phyloP scores from a whole-genome alignment of 2,888 invertebrate species.

The Drosophila diplacantha region DNA sequence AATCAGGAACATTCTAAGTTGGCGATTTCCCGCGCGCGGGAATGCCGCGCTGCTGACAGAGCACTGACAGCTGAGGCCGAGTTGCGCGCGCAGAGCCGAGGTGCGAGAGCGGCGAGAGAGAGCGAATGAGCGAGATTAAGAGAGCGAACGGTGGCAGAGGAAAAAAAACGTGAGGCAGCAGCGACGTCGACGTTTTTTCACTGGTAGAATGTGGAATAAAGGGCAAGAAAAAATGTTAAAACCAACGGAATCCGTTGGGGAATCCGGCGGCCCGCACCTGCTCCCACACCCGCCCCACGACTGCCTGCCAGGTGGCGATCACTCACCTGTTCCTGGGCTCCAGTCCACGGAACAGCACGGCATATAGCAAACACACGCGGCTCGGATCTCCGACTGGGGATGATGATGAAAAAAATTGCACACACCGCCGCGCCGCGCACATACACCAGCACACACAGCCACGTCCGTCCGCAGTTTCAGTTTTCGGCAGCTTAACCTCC shows the following conservation, averaged over 20 bases:
- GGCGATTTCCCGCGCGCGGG: constrained; percentile 76
- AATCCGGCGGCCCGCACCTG: constrained; percentile 15
- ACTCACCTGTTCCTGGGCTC: constrained; percentile 23
- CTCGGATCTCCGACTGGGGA: constrained; percentile 22
- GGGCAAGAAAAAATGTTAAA: constrained; percentile 29
- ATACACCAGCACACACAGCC: constrained; percentile 25
- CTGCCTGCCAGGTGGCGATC: constrained; percentile 11
- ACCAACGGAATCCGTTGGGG: constrained; percentile 36
- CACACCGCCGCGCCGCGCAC: constrained; percentile 37
- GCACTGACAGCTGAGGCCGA: constrained; percentile 62
- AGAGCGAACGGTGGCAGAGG: constrained; percentile 23
- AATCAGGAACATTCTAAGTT: constrained; percentile 62
- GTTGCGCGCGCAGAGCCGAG: constrained; percentile 53
- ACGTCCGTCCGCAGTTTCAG: constrained; percentile 23
- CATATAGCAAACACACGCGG: constrained; percentile 50
- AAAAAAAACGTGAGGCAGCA: constrained; percentile 39
- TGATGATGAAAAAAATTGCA: constrained; percentile 55
- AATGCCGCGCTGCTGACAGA: constrained; percentile 45
- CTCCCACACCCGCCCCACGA: background rate
- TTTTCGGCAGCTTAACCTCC: constrained; percentile 38
- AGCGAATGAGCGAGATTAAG: constrained; percentile 41
- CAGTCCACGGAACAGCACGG: background rate
- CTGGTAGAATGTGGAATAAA: constrained; percentile 24
- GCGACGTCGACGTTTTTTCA: constrained; percentile 39
- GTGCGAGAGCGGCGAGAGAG: constrained; percentile 28